phyloP scores from a whole-genome alignment of 2,888 invertebrate species.

The Melieria crassipennis region DNA sequence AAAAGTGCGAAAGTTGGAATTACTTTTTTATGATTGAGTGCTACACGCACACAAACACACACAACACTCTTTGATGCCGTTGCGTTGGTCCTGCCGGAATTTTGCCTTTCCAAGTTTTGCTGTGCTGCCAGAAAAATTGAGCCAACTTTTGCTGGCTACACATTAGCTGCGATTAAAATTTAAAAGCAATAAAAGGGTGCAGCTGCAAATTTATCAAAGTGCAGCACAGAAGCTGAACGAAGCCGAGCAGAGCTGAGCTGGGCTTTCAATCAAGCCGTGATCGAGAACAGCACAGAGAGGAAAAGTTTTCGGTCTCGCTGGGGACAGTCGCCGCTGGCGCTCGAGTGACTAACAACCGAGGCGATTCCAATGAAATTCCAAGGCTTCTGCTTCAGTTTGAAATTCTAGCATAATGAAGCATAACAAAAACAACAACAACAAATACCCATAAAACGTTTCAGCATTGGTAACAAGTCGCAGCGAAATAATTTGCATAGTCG shows the following conservation, averaged over 20 bases:
- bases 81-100: too few species aligned
- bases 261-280: too few species aligned
- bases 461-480: constrained; percentile 43
- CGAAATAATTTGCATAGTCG: constrained; percentile 46
- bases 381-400: too few species aligned
- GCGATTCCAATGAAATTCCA: too few species aligned
- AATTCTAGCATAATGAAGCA: neutral
- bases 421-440: constrained; percentile 16
- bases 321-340: too few species aligned
- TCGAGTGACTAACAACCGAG: too few species aligned
- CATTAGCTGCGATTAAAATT: constrained; percentile 29
- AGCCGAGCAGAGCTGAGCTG: neutral
- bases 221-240: too few species aligned
- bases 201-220: too few species aligned
- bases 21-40: constrained; percentile 32
- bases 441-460: constrained; percentile 14
- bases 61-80: too few species aligned
- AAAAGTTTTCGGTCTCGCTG: too few species aligned
- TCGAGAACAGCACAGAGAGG: too few species aligned
- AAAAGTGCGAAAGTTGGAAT: constrained; percentile 29
- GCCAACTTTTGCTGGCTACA: constrained; percentile 24
- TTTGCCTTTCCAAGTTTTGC: too few species aligned
- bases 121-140: constrained; percentile 16
- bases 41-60: constrained; percentile 8
- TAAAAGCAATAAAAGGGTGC: neutral